Base-by-base conservation (phyloP, 2,797 vertebrate genomes). In the Karalla daura region DNA sequence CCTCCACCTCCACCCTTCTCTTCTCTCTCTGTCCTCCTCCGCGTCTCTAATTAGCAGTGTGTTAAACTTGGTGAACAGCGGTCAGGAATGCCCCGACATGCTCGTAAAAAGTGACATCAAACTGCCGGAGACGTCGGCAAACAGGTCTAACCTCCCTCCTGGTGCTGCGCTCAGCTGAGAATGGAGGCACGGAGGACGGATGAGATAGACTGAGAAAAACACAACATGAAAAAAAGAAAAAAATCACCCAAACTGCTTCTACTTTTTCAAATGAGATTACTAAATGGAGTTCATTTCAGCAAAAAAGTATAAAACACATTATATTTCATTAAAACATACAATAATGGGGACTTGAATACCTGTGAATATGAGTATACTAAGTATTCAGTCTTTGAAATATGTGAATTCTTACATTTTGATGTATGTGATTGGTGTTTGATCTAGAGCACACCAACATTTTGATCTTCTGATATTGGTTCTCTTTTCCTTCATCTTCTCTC, bases 81-180 rank as follows among this genome's bases (percentile, higher is more conserved):
- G 75, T 74, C 82, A 85, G 85, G 89, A 91, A 91, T 92, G 87
- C 79, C 75, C 81, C 70, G 83, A 80, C 88, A 51, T 39, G 86
- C 84, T 90, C 66, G 65, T 89, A 89, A 91, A 91, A 74, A 83
- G n/a, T 84, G 74, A 88, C 85, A 83, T 90, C 83, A 81, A 85
- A 78, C 77, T 80, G 55, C 44, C 24, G 0, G 39, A 73, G 80
- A 85, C 47, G 52, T 63, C 55, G 24, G 40, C 64, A 76, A 81
- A 84, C 83, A 84, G 69, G 82, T 86, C 71, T 15, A 59, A 46
- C 76, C 59, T 79, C 59, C 64, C 28, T 2, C 27, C 51, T 62
- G n/a, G 3, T 46, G 37, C 56, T 4, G 46, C 20, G 56, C 4
- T 4, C 35, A n/a, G 17, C 7, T 71, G 44, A 17, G 55, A 41